These are phyloP conservation scores for Sparus aurata DNA, from an alignment of 2,797 vertebrate genomes.

Conservation along the genomic window DNA sequence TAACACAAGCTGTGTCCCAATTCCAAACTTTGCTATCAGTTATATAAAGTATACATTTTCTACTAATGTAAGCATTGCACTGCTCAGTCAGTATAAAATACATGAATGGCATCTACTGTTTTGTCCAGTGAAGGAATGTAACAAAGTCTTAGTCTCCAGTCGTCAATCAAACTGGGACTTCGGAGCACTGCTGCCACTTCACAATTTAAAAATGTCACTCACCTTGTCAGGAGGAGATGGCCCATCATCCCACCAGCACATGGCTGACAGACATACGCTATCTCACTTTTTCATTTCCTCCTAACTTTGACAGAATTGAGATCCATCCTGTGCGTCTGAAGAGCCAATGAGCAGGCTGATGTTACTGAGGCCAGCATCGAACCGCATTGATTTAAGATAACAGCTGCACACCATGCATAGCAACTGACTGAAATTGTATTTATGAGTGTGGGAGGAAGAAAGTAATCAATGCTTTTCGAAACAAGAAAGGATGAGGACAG, in stretches of 20 bases:
- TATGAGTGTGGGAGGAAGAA: slow-evolving; percentile 35
- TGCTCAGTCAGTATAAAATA: background rate
- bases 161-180: slow-evolving; percentile 50
- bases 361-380: slow-evolving; percentile 8
- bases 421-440: slow-evolving; percentile 24
- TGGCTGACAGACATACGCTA: slow-evolving; percentile 15
- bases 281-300: slow-evolving; percentile 28
- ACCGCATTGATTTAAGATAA: slow-evolving; percentile 26
- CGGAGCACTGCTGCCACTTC: slow-evolving; percentile 47
- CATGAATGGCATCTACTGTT: background rate
- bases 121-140: background rate
- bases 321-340: slow-evolving; percentile 5
- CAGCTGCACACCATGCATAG: background rate
- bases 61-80: background rate
- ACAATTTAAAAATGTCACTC: slow-evolving; percentile 52
- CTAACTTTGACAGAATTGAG: slow-evolving; percentile 39
- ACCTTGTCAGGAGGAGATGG: slow-evolving; percentile 44
- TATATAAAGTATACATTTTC: background rate
- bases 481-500: slow-evolving; percentile 23
- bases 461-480: slow-evolving; percentile 44
- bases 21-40: background rate
- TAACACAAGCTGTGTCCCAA: background rate
- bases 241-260: slow-evolving; percentile 30
- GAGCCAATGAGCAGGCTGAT: slow-evolving; percentile 29
- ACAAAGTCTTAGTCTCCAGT: slow-evolving; percentile 10